Evolutionary conservation across 2,113 vertebrate genomes (phyloP), one percentile per base, ranked within the genome.

Genomic region (Vidua macroura): DNA sequence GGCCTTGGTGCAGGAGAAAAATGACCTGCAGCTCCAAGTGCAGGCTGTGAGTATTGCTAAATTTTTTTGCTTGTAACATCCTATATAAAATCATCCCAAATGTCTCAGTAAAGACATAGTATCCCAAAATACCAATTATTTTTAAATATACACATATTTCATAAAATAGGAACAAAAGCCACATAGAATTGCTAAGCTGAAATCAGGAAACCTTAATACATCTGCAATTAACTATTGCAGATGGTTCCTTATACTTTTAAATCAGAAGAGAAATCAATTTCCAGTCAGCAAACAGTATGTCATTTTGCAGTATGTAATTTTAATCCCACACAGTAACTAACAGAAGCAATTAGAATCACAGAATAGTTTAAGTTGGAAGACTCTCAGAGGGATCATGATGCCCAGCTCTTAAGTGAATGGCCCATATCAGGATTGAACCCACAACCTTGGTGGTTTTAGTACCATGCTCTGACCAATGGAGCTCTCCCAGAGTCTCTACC

Each of bases 1-100:
- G 4, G 5, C 11, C 1, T 1, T 99, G 4, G 43, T 98, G 41
- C 98, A 99, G 80, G 98, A 99, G 80, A 99, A 99, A 92, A 99
- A 99, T 3, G 98, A 99, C 12, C 85, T 99, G 22, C 97, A 98
- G 44, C 98, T 99, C 67, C 98, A 44, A 44, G 43, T 44, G 17
- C 43, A 44, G 43, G 43, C 43, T 15, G 43, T 44, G 43, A 44
- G 43, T 44, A 44, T 44, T 17, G 41, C 41, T 43, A 43, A 43
- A 43, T 13, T 15, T 43, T 43, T 43, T 43, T 43, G 15, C 41
- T 43, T 43, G 43, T 17, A 44, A 17, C 43, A 44, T 27, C 15
- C 9, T 25, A 2, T 35, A 31, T 39, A 51, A 92, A 83, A 44
- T n/a, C 30, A 73, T 53, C 8, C 5, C 13, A 64, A 48, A 70